These are phyloP conservation scores for Paedocypris sp. DNA, from an alignment of 2,113 vertebrate genomes.

Conservation along the genomic window DNA sequence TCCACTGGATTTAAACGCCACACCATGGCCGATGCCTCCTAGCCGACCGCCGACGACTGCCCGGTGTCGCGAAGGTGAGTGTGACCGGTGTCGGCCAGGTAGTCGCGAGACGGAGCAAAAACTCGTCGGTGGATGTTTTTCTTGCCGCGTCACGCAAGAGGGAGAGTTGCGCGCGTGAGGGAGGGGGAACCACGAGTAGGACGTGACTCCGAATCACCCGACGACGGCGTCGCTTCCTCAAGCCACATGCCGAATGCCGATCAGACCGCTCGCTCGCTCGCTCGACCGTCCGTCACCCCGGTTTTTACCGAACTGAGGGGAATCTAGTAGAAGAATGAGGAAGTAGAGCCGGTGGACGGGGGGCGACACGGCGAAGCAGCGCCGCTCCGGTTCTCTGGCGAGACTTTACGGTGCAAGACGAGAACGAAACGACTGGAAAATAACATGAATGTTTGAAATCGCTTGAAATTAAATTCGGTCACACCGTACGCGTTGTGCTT, in stretches of 20 bases:
- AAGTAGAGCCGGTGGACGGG: conserved; percentile 49
- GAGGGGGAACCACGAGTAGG: conserved; percentile 11
- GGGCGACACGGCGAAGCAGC: conserved; percentile 34
- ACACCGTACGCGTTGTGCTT: too few species aligned
- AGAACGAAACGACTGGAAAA: not conserved
- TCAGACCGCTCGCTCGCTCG: not conserved
- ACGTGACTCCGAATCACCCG: not conserved
- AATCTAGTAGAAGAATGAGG: conserved; percentile 61
- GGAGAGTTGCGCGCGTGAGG: conserved; percentile 25
- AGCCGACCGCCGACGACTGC: conserved; percentile 20
- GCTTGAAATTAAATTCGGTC: too few species aligned
- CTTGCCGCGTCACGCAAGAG: conserved; percentile 53
- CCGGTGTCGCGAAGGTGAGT: conserved; percentile 54
- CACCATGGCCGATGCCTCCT: conserved; percentile 38
- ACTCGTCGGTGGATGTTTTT: conserved; percentile 52
- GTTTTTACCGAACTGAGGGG: conserved; percentile 49
- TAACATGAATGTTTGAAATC: too few species aligned
- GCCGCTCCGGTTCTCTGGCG: conserved; percentile 31
- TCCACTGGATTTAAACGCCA: conserved; percentile 2
- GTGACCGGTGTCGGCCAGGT: conserved; percentile 21
- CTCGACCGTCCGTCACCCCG: conserved; percentile 16
- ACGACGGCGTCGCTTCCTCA: not conserved
- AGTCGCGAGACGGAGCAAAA: conserved; percentile 23
- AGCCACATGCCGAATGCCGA: not conserved
- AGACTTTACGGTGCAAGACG: conserved; percentile 20